Base-by-base conservation (phyloP, 2,113 vertebrate species). In the Oryzias curvinotus region DNA sequence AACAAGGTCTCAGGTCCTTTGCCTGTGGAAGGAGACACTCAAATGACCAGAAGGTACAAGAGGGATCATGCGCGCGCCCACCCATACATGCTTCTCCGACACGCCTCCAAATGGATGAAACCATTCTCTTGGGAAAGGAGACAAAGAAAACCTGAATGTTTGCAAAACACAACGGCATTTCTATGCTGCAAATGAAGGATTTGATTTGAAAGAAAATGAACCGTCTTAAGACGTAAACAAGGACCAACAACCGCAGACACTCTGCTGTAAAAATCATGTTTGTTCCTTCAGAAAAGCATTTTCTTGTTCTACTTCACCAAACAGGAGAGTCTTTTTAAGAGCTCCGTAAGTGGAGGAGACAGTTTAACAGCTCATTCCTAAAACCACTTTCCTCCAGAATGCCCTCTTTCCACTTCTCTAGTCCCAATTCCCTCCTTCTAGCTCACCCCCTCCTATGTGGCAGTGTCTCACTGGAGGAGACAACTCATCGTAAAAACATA, bases 1-100 rank as follows among this genome's bases (percentile, higher is more conserved):
- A 92, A 93, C 51, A 96, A 90, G 0, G 91, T 94, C 90, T 97
- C 95, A 0, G 95, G 95, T 73, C 95, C 95, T 86, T 96, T 97
- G 88, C 95, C 95, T 97, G 92, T 26, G 12, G 82, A 28, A 5
- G 67, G 59, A 69, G 60, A 63, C 81, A 53, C 57, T 36, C 30
- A 44, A 76, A 83, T 90, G 82, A 36, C 90, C 56, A 71, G 73
- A 63, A 52, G 25, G 75, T 64, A 73, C 59, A 62, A 66, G 6
- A 13, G 71, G 5, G 49, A 65, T 1, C 15, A 26, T 36, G 56
- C 30, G 45, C 36, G 45, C 14, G 7, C 50, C 54, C 30, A 58
- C 58, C 57, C 41, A 30, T 8, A 47, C 50, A 65, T 43, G 57
- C 61, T 77, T 26, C 65, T 46, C 25, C n/a, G 36, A 15, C 46